Evolutionary conservation across 2,113 vertebrate genomes (phyloP).

Genomic region (Hippocampus guttulatus): DNA sequence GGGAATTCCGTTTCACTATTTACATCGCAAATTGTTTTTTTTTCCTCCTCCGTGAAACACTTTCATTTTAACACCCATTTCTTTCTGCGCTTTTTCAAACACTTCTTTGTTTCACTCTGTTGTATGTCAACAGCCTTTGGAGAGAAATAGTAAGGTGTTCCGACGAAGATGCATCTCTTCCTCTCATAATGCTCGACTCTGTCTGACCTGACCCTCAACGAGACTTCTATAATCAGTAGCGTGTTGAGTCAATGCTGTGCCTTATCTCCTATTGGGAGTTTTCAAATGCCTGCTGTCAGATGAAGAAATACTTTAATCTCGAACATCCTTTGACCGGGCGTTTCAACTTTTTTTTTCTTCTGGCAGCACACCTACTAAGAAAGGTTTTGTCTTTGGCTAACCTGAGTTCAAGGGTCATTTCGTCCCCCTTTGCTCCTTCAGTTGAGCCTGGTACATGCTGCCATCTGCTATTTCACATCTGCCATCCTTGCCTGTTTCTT

Average conservation of each 20-base stretch:
- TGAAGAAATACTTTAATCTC: slow-evolving; percentile 31
- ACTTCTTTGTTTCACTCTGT: neutral
- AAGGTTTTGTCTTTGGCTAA: slow-evolving; percentile 15
- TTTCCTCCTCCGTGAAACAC: slow-evolving; percentile 1
- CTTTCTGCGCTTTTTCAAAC: neutral
- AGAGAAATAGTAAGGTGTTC: slow-evolving; percentile 9
- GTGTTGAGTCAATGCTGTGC: slow-evolving; percentile 32
- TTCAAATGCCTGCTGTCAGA: slow-evolving; percentile 28
- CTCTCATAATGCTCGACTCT: slow-evolving; percentile 1
- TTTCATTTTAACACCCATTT: neutral
- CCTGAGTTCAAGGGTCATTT: slow-evolving; percentile 19
- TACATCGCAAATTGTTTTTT: slow-evolving; percentile 20
- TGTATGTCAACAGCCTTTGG: neutral
- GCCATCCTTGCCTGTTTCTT: slow-evolving; percentile 46
- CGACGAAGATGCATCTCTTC: neutral
- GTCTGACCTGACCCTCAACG: neutral
- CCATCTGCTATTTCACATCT: slow-evolving; percentile 33
- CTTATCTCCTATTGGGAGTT: slow-evolving; percentile 22
- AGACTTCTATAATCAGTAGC: slow-evolving; percentile 9
- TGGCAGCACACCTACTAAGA: slow-evolving; percentile 25
- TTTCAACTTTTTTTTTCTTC: slow-evolving; percentile 15
- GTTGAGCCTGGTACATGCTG: slow-evolving; percentile 38
- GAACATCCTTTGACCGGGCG: neutral
- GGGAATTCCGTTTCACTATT: slow-evolving; percentile 6
- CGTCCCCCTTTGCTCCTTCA: slow-evolving; percentile 25